Percentiles rank a stretch among this genome's conserved stretches.
Conservation (phyloP, 2,113 vertebrate species). For the Vicugna pacos region DNA sequence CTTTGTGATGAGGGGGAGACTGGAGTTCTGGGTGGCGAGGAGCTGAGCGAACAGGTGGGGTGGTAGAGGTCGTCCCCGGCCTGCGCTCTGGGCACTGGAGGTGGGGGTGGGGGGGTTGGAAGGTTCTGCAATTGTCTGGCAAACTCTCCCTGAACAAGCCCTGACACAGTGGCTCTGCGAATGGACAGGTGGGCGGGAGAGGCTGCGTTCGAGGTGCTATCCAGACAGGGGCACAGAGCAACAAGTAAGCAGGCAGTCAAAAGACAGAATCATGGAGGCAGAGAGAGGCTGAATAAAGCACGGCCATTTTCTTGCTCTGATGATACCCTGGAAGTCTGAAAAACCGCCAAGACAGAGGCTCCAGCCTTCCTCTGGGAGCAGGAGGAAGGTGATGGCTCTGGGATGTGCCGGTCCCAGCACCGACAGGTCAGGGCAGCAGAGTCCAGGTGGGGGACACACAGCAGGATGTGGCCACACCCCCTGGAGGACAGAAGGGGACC, state of each 20-base stretch:
- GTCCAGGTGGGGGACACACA: neutral
- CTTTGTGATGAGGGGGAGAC: neutral
- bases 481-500: rapidly evolving
- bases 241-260: rapidly evolving
- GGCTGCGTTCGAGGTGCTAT: rapidly evolving
- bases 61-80: neutral
- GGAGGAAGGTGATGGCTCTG: rapidly evolving
- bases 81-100: neutral
- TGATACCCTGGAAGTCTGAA: neutral
- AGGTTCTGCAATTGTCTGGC: neutral
- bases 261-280: no score
- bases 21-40: neutral
- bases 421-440: no score
- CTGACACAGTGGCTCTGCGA: neutral
- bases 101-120: neutral
- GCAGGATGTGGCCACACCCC: neutral
- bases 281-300: neutral
- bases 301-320: neutral
- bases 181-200: neutral
- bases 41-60: neutral
- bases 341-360: neutral
- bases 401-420: no score
- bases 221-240: neutral
- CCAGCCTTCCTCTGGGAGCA: neutral
- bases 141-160: rapidly evolving